These are phyloP conservation scores for Cyphomyrus plagiostoma DNA, from an alignment of 2,113 vertebrate species.

Conservation along the genomic window DNA sequence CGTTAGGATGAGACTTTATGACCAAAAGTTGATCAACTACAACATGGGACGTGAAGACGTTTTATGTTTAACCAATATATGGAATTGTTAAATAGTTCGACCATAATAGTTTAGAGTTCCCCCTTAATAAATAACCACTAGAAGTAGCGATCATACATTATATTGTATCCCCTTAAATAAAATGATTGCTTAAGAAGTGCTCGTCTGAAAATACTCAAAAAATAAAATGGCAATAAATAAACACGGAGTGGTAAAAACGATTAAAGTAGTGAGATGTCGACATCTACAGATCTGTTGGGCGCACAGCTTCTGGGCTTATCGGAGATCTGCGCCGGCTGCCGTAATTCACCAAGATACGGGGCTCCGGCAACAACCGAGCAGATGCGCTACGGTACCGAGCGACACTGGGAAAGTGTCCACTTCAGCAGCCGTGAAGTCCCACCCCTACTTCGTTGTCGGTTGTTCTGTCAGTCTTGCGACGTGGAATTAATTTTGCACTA, in stretches of 20 bases:
- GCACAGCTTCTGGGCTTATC: background rate
- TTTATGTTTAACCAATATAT: background rate
- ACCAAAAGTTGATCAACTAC: background rate
- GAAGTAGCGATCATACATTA: background rate
- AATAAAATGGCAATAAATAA: background rate
- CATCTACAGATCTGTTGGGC: background rate
- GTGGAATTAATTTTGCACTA: background rate
- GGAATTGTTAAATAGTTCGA: background rate
- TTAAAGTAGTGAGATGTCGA: background rate
- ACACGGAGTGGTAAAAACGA: background rate
- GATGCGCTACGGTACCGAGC: background rate
- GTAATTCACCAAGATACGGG: constrained; percentile 19
- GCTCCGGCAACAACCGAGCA: constrained; percentile 1
- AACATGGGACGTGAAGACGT: background rate
- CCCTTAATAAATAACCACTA: background rate
- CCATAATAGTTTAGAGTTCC: background rate
- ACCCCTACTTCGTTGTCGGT: constrained; percentile 24
- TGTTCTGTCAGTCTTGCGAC: constrained; percentile 11
- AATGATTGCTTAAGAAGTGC: background rate
- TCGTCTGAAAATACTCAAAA: background rate
- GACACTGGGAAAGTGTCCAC: constrained; percentile 10
- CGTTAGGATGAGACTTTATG: background rate
- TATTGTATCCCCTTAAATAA: background rate
- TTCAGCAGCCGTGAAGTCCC: constrained; percentile 27
- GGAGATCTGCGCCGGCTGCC: background rate